phyloP scores from a whole-genome alignment of 2,113 vertebrate species.

The Sylvia atricapilla region DNA sequence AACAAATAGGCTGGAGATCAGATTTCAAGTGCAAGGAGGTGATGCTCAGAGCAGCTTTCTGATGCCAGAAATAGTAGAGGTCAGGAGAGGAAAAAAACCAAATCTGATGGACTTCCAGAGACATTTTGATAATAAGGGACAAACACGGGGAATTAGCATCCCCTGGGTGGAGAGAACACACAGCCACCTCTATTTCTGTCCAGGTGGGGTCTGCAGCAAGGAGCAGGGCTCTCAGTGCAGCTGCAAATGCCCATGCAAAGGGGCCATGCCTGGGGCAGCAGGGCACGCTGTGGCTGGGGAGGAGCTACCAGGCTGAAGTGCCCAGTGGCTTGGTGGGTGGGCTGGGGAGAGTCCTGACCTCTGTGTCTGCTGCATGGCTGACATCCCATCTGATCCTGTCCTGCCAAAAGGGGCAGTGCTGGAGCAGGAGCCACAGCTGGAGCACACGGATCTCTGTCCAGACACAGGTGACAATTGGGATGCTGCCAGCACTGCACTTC shows the following conservation, averaged over 20 bases:
- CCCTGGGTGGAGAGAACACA: not conserved
- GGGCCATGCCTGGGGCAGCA: not conserved
- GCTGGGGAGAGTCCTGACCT: not conserved
- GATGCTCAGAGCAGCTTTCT: not conserved
- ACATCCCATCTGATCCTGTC: not conserved
- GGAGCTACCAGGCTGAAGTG: not conserved
- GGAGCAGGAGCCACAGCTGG: not conserved
- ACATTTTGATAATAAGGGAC: not conserved
- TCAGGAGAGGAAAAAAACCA: not conserved
- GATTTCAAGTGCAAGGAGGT: not conserved
- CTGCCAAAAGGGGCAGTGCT: accelerated
- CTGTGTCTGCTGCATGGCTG: not conserved
- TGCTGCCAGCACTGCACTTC: not conserved
- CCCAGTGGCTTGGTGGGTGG: too few species aligned
- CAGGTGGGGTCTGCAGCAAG: not conserved
- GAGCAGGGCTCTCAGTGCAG: not conserved
- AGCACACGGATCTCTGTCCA: not conserved
- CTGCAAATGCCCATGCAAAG: not conserved
- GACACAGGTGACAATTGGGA: accelerated
- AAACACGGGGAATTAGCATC: not conserved
- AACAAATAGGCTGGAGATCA: not conserved
- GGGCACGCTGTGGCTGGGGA: not conserved
- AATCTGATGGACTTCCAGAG: not conserved
- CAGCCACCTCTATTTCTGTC: accelerated
- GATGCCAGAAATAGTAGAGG: not conserved